Conservation (phyloP, 2,888 invertebrate genomes). For the Cerastis rubricosa region DNA sequence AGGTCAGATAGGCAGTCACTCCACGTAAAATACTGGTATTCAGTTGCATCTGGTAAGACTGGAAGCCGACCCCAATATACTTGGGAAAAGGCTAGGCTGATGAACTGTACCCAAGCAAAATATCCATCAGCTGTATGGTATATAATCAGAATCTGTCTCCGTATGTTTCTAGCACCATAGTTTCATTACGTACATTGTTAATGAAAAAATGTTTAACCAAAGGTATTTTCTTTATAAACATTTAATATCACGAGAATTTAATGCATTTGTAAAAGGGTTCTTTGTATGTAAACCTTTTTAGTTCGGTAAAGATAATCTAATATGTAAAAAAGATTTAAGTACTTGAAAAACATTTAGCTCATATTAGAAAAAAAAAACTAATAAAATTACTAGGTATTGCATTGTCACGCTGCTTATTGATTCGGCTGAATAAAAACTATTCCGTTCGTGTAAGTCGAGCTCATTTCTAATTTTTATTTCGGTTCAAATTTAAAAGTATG, state of each 20-base stretch:
- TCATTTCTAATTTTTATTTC: too few relatives aligned
- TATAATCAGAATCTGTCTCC: neutral
- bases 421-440: too few relatives aligned
- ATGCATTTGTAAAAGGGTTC: slow-evolving; percentile 19
- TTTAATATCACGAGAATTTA: slow-evolving; percentile 28
- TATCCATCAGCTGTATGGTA: neutral
- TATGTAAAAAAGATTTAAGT: slow-evolving; percentile 1
- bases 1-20: too few relatives aligned
- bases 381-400: too few relatives aligned
- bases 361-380: neutral
- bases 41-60: too few relatives aligned
- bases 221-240: slow-evolving; percentile 31
- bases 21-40: too few relatives aligned
- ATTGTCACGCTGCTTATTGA: too few relatives aligned
- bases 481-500: too few relatives aligned
- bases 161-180: slow-evolving; percentile 32
- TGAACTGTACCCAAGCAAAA: too few relatives aligned
- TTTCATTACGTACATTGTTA: slow-evolving; percentile 42
- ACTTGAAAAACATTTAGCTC: neutral
- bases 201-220: slow-evolving; percentile 40
- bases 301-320: neutral
- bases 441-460: too few relatives aligned
- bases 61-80: too few relatives aligned
- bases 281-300: slow-evolving; percentile 11
- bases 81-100: too few relatives aligned